Evolutionary conservation across 2,797 vertebrate genomes (phyloP).

Genomic region (Gymnoscopelus braueri): DNA sequence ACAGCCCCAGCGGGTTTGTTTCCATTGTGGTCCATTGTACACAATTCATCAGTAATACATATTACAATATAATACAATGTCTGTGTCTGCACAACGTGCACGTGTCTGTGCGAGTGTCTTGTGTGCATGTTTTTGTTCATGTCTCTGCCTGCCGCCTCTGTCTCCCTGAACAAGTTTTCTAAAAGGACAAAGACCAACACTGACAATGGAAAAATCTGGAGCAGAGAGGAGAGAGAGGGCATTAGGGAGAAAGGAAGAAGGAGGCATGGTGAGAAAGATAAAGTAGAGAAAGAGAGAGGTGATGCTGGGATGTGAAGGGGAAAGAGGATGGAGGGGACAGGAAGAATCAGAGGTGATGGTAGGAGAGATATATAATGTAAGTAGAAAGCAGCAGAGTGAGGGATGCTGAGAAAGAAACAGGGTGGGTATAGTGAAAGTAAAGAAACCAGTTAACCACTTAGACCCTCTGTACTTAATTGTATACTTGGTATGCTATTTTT

Average conservation of each 20-base stretch:
- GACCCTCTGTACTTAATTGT: too few species aligned
- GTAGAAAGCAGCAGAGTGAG: slow-evolving; percentile 1
- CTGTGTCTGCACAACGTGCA: too few species aligned
- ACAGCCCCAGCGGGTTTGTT: too few species aligned
- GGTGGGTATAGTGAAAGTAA: slow-evolving; percentile 3
- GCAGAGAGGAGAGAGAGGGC: slow-evolving; percentile 2
- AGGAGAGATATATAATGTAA: background rate
- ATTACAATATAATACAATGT: too few species aligned
- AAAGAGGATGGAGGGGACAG: background rate
- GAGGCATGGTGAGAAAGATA: background rate
- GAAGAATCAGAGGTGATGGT: background rate
- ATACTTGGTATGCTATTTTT: too few species aligned
- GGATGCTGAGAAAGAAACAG: background rate
- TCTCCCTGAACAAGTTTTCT: background rate
- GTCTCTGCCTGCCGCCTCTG: background rate
- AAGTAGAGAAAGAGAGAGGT: slow-evolving; percentile 1
- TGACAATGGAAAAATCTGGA: background rate
- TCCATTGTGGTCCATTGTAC: too few species aligned
- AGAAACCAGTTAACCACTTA: background rate
- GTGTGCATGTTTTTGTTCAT: too few species aligned
- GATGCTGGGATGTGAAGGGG: background rate
- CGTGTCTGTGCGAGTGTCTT: too few species aligned
- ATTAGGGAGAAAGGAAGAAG: background rate
- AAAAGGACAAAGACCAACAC: background rate
- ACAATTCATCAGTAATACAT: too few species aligned